A percentile compares a stretch with the other conserved stretches of the same genome.
Conservation (phyloP, 2,888 invertebrate genomes). For the Ormia ochracea region DNA sequence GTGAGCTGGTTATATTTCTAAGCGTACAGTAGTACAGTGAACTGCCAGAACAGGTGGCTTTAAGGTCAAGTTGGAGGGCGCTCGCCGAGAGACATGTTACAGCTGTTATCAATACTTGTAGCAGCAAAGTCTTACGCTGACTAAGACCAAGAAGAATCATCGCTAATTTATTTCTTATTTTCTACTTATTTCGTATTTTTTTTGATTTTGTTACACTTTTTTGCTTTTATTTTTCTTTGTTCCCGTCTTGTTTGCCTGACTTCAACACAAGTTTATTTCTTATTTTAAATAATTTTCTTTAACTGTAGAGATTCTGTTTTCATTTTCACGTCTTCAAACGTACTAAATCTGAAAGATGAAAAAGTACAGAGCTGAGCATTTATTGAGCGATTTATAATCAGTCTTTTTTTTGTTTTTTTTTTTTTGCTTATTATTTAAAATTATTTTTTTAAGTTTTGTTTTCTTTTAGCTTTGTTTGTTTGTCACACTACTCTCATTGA, state of each 20-base stretch:
- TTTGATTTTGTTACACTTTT: too few relatives aligned
- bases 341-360: conserved; percentile 4
- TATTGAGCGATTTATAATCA: conserved; percentile 32
- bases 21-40: conserved; percentile 64
- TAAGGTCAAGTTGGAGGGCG: conserved; percentile 65
- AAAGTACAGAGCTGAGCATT: background rate
- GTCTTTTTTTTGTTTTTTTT: conserved; percentile 2
- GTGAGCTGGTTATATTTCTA: conserved; percentile 55
- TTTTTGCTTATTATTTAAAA: background rate
- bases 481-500: conserved; percentile 1
- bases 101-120: conserved; percentile 30
- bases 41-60: conserved; percentile 65
- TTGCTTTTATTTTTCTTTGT: conserved; percentile 33
- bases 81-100: background rate
- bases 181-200: conserved; percentile 2
- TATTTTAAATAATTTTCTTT: background rate
- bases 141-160: conserved; percentile 4
- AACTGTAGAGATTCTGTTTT: background rate
- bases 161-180: conserved; percentile 4
- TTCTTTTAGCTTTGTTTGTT: conserved; percentile 3
- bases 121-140: conserved; percentile 18
- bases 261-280: background rate
- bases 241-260: background rate
- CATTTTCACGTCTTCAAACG: conserved; percentile 14
- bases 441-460: conserved; percentile 30